Evolutionary conservation across 2,113 vertebrate genomes (phyloP).

Genomic region (Ciconia boyciana): DNA sequence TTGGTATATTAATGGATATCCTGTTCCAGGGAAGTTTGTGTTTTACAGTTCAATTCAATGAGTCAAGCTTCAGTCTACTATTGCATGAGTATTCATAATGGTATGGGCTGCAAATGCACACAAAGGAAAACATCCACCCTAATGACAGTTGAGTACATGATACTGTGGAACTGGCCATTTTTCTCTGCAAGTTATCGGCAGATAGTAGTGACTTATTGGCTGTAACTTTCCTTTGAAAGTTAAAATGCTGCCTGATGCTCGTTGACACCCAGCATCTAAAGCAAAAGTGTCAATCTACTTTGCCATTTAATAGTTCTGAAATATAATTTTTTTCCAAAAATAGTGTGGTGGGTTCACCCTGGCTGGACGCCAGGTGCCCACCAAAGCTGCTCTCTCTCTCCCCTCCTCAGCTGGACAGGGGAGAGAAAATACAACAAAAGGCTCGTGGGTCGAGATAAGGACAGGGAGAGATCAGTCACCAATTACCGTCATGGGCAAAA

Average conservation of each 20-base stretch:
- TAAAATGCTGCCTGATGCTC: not conserved
- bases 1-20: not conserved
- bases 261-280: not conserved
- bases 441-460: too few species aligned
- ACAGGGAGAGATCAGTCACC: too few species aligned
- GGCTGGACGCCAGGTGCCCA: too few species aligned
- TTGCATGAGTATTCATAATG: not conserved
- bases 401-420: too few species aligned
- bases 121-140: not conserved
- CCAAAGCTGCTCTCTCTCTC: too few species aligned
- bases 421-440: too few species aligned
- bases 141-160: not conserved
- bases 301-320: not conserved
- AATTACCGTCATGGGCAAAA: too few species aligned
- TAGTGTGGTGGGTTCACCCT: too few species aligned
- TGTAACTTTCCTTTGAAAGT: not conserved
- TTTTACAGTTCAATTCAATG: not conserved
- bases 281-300: not conserved
- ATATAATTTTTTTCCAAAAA: not conserved
- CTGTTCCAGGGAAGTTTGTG: not conserved
- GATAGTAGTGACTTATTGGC: not conserved
- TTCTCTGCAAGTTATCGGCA: not conserved
- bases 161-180: not conserved
- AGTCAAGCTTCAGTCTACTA: not conserved
- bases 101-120: not conserved